phyloP scores from a whole-genome alignment of 2,113 vertebrate genomes.

The Rhipidura dahli region DNA sequence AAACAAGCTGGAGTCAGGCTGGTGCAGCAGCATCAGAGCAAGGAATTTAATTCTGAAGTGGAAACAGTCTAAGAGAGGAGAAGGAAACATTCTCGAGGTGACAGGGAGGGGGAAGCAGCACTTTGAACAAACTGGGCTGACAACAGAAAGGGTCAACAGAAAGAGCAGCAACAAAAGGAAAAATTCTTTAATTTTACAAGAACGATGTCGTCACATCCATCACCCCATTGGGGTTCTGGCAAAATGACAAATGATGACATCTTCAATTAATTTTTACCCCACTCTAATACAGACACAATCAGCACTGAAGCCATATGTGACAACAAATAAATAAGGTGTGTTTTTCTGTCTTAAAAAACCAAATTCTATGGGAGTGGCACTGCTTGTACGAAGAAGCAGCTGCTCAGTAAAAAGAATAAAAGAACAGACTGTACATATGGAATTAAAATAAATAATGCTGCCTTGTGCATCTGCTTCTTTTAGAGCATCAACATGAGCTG shows the following conservation, averaged over 20 bases:
- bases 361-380: neutral
- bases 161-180: neutral
- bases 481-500: neutral
- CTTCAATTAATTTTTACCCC: neutral
- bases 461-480: neutral
- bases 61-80: neutral
- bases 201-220: neutral
- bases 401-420: neutral
- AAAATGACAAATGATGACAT: neutral
- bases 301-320: neutral
- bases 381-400: neutral
- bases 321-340: neutral
- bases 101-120: neutral
- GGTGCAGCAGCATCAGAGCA: neutral
- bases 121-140: neutral
- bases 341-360: neutral
- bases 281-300: neutral
- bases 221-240: neutral
- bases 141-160: neutral
- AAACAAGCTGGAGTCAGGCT: neutral
- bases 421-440: neutral
- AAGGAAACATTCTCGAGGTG: neutral
- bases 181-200: neutral
- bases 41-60: neutral
- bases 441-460: slow-evolving; percentile 34